Base-by-base conservation (phyloP, 1,140 invertebrate species). In the Pectinophora gossypiella region DNA sequence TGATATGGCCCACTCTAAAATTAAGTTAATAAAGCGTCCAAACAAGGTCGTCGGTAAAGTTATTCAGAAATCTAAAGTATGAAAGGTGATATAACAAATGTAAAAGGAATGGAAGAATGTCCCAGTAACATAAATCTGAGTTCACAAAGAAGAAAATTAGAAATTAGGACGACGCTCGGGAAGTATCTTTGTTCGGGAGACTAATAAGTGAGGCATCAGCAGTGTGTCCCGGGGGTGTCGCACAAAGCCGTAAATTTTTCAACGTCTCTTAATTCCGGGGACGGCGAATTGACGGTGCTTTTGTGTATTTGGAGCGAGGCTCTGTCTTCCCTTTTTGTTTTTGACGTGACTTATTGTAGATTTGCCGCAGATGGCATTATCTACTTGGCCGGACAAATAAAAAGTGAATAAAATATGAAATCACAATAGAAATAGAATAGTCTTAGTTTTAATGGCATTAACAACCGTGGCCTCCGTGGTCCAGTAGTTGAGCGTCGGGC, bases 21-120 rank as follows among this genome's bases (percentile, higher is more conserved):
- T 9, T 32, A n/a, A 9, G 27, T 12, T 7, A 32, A 32, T 32
- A 32, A 32, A 32, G 32, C 38, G 38, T 55, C 61, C 63, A 77
- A 76, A 74, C 75, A 79, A 78, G 78, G 78, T 76, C 78, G 64
- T 64, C 56, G 42, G 35, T 58, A 46, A 51, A 50, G 56, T 64
- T 58, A 65, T 68, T 68, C 64, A 55, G 49, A 60, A 67, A 54
- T n/a, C 27, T 32, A 32, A 32, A n/a, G n/a, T n/a, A n/a, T n/a
- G n/a, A n/a, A n/a, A 32, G n/a, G 27, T 32, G 1, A 32, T n/a
- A n/a, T 32, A n/a, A 32, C 9, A 32, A 32, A 32, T 32, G 6
- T 9, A 32, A 32, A 32, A 32, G 27, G 27, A 12, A 32, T 32
- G 27, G n/a, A 32, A 32, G 27, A 9, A 15, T 19, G 38, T 6